phyloP scores from a whole-genome alignment of 2,113 vertebrate genomes.

The Holacanthus passer region DNA sequence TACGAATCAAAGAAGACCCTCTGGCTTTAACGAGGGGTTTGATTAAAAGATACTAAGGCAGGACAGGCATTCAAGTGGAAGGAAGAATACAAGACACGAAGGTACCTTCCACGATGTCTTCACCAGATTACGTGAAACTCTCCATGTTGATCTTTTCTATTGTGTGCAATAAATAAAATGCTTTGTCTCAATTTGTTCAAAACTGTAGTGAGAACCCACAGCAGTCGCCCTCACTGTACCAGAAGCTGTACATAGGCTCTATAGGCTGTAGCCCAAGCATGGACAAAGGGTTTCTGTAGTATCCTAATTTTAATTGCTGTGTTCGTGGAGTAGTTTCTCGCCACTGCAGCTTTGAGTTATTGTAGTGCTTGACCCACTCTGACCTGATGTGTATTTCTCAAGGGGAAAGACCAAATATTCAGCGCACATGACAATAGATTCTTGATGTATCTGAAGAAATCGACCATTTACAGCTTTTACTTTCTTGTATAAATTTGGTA shows the following conservation, averaged over 20 bases:
- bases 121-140: conserved; percentile 10
- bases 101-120: conserved; percentile 3
- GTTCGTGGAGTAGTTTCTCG: conserved; percentile 66
- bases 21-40: not conserved
- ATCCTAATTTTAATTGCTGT: conserved; percentile 63
- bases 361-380: conserved; percentile 60
- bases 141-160: conserved; percentile 30
- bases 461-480: conserved; percentile 38
- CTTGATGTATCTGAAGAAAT: conserved; percentile 31
- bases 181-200: conserved; percentile 40
- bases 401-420: conserved; percentile 50
- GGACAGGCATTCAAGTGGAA: conserved; percentile 6
- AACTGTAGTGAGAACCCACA: conserved; percentile 15
- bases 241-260: conserved; percentile 72
- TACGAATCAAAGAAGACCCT: not conserved
- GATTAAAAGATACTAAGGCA: conserved; percentile 11
- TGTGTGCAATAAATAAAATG: conserved; percentile 74
- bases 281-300: conserved; percentile 47
- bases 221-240: conserved; percentile 54
- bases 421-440: conserved; percentile 33
- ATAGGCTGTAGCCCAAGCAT: conserved; percentile 52
- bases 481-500: conserved; percentile 31
- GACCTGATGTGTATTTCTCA: conserved; percentile 54
- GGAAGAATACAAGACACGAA: not conserved
- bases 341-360: conserved; percentile 62